Evolutionary conservation across 2,113 vertebrate genomes (phyloP).

Genomic region (Craseonycteris thonglongyai): DNA sequence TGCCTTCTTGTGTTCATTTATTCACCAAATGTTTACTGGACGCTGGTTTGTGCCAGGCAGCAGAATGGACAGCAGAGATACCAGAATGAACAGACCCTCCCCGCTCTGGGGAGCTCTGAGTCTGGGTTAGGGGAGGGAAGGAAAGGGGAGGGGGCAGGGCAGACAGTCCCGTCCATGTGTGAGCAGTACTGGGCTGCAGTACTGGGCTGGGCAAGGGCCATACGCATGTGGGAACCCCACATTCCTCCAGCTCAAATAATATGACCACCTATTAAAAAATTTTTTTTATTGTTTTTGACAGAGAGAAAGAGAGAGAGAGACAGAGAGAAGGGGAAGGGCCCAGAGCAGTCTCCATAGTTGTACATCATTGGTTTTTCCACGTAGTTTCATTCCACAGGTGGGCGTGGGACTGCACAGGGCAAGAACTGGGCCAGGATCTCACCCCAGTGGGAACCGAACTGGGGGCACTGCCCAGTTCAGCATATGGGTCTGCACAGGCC

Average conservation of each 20-base stretch:
- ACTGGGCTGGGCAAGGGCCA: background rate
- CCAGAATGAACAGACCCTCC: background rate
- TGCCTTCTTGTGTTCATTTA: background rate
- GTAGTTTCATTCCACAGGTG: too few species aligned
- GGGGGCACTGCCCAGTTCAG: too few species aligned
- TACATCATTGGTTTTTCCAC: too few species aligned
- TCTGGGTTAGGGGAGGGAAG: background rate
- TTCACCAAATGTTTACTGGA: background rate
- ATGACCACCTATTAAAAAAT: background rate
- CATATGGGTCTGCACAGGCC: too few species aligned
- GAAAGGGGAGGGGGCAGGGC: background rate
- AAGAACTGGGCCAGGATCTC: too few species aligned
- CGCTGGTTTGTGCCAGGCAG: background rate
- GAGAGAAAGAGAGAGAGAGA: too few species aligned
- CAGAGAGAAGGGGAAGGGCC: too few species aligned
- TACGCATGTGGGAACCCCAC: fast-evolving
- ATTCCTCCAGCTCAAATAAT: background rate
- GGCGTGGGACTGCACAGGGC: too few species aligned
- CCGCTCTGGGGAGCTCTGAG: background rate
- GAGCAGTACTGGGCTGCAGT: background rate
- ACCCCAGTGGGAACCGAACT: too few species aligned
- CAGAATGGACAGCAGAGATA: background rate
- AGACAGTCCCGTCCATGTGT: background rate
- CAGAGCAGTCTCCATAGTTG: too few species aligned
- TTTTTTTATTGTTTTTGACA: too few species aligned